Conservation (phyloP, 2,888 invertebrate genomes). For the Halocaridina rubra region DNA sequence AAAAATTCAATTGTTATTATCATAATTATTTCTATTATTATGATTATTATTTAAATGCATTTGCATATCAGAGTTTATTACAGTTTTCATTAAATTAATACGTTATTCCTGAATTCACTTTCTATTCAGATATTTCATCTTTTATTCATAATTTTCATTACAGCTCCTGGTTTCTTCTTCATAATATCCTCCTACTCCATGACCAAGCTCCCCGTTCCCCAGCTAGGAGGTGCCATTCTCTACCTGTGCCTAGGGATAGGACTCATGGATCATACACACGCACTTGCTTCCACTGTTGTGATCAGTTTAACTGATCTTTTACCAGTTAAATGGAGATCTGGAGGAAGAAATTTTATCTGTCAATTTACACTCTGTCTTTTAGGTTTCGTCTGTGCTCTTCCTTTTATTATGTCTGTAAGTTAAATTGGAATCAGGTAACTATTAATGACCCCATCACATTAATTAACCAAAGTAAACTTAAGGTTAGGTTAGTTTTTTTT, state of each 20-base stretch:
- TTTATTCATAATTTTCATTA: too few relatives aligned
- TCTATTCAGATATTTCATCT: too few relatives aligned
- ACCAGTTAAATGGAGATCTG: conserved; percentile 37
- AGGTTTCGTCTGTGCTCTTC: conserved; percentile 10
- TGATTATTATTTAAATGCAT: too few relatives aligned
- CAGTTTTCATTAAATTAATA: too few relatives aligned
- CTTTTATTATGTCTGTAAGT: conserved; percentile 22
- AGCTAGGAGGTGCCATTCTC: conserved; percentile 32
- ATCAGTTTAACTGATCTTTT: conserved; percentile 45
- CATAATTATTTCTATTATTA: too few relatives aligned
- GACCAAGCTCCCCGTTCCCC: conserved; percentile 20
- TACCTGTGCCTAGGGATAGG: conserved; percentile 22
- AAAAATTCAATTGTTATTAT: too few relatives aligned
- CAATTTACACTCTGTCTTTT: neutral
- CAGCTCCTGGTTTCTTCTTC: conserved; percentile 53
- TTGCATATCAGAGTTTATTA: too few relatives aligned
- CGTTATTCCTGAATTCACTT: too few relatives aligned
- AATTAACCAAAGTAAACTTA: too few relatives aligned
- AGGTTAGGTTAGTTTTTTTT: too few relatives aligned
- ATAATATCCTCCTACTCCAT: conserved; percentile 39
- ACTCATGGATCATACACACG: conserved; percentile 32
- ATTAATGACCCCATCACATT: too few relatives aligned
- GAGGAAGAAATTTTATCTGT: conserved; percentile 20
- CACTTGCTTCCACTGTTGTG: conserved; percentile 38
- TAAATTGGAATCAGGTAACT: too few relatives aligned